Evolutionary conservation across 2,888 invertebrate species (phyloP).

Genomic region (Xanthorhoe designata): DNA sequence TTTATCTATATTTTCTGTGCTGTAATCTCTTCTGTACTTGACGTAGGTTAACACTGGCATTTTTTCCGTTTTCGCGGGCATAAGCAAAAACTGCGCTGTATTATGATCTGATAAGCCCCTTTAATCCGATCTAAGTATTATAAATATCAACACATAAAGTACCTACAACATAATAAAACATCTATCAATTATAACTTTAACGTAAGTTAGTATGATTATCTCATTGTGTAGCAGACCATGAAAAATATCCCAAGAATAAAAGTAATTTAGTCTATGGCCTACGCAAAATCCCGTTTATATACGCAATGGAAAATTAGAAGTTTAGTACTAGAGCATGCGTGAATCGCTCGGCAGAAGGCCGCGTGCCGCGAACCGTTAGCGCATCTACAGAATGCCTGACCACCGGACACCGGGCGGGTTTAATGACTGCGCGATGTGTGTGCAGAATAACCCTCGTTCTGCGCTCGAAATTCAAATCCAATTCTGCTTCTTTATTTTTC

Average conservation of each 20-base stretch:
- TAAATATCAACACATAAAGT: background rate
- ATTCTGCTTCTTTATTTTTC: conserved; percentile 18
- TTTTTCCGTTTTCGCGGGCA: too few species aligned
- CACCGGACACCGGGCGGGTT: conserved; percentile 36
- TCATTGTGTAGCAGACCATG: conserved; percentile 3
- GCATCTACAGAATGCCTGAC: conserved; percentile 37
- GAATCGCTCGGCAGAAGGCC: conserved; percentile 32
- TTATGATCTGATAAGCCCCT: too few species aligned
- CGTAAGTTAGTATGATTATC: background rate
- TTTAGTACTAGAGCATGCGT: conserved; percentile 36
- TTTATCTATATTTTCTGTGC: too few species aligned
- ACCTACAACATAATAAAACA: background rate
- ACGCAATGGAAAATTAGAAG: conserved; percentile 42
- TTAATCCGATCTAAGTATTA: too few species aligned
- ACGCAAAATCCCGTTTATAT: conserved; percentile 39
- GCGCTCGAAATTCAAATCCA: conserved; percentile 30
- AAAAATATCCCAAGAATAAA: conserved; percentile 1
- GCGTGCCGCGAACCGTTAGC: conserved; percentile 34
- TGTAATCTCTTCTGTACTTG: too few species aligned
- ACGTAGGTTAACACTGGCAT: too few species aligned
- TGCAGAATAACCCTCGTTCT: conserved; percentile 33
- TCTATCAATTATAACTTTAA: background rate
- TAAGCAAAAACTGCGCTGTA: too few species aligned
- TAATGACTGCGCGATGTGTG: conserved; percentile 37
- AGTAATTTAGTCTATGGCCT: conserved; percentile 6